These are phyloP conservation scores for Drymodes brunneopygia DNA, from an alignment of 2,113 vertebrate genomes.

Conservation along the genomic window DNA sequence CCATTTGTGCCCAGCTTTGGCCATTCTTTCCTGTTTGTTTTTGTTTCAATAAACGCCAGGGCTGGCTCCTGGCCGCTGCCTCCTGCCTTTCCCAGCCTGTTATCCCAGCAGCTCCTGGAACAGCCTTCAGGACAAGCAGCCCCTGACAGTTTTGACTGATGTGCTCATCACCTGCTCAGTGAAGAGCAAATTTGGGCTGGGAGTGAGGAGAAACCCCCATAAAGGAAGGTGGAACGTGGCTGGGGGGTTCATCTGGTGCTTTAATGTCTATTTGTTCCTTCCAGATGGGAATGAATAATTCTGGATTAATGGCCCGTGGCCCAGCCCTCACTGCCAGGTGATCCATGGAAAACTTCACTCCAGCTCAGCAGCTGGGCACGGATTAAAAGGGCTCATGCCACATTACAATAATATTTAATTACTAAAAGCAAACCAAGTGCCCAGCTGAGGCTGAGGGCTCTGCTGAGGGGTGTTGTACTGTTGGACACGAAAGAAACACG, in stretches of 20 bases:
- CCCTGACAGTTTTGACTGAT: not conserved
- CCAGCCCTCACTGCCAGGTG: not conserved
- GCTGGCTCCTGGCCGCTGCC: not conserved
- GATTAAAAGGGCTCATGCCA: not conserved
- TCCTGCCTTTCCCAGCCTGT: not conserved
- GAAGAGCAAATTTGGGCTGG: not conserved
- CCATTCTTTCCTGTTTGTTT: not conserved
- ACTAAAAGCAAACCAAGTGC: not conserved
- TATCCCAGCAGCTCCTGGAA: not conserved
- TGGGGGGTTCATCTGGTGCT: not conserved
- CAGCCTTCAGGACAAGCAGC: not conserved
- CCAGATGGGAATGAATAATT: not conserved
- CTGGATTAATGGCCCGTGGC: not conserved
- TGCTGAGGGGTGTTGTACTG: no score
- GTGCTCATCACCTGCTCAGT: not conserved
- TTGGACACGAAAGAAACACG: no score
- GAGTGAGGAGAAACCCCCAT: not conserved
- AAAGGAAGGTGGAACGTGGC: not conserved
- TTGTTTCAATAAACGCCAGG: not conserved
- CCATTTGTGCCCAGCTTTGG: not conserved
- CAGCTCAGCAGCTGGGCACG: not conserved
- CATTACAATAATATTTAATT: not conserved
- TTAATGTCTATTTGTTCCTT: not conserved
- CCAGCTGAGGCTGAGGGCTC: not conserved
- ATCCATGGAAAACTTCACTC: not conserved